These are phyloP conservation scores for Acanthosepion lycidas DNA, from an alignment of 2,888 invertebrate genomes.

Conservation along the genomic window DNA sequence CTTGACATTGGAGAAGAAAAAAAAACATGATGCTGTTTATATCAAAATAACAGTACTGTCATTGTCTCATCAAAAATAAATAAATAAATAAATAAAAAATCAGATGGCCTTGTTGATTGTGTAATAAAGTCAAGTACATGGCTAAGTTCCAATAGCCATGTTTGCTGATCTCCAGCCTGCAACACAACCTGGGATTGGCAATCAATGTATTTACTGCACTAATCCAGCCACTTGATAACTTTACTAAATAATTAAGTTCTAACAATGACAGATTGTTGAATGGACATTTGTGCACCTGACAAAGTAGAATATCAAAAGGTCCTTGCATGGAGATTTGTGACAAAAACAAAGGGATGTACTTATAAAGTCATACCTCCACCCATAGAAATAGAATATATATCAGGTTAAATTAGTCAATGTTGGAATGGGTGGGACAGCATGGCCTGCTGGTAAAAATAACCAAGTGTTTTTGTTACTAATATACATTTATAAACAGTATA, in stretches of 20 bases:
- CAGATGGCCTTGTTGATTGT: neutral
- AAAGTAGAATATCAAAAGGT: no score
- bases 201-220: neutral
- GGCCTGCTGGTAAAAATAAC: no score
- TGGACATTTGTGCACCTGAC: no score
- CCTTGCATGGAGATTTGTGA: no score
- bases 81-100: neutral
- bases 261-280: neutral
- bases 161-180: neutral
- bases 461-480: no score
- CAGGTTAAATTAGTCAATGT: no score
- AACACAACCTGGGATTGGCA: neutral
- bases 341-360: no score
- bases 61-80: neutral
- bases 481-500: no score
- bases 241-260: neutral
- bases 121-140: neutral
- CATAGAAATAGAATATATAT: no score
- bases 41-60: neutral
- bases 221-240: neutral
- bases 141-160: neutral
- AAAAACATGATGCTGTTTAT: neutral
- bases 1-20: neutral
- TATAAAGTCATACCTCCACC: no score
- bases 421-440: no score